Evolutionary conservation across 1,140 invertebrate genomes (phyloP).

Genomic region (Phortica variegata): DNA sequence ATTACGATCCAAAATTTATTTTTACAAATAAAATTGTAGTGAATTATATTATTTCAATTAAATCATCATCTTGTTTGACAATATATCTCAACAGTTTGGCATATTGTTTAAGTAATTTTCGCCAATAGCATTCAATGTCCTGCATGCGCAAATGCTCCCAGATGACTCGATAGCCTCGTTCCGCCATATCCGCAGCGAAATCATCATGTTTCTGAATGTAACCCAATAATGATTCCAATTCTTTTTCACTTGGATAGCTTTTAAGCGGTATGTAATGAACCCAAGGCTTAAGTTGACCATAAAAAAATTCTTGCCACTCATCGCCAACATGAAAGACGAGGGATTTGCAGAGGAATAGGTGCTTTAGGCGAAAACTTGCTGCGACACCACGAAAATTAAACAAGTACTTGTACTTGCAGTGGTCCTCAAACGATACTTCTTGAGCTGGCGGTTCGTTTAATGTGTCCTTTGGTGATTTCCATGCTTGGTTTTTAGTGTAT

Average conservation of each 20-base stretch:
- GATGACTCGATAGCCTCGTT: constrained; percentile 78
- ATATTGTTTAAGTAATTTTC: constrained; percentile 76
- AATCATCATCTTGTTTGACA: constrained; percentile 61
- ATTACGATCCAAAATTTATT: too few species aligned
- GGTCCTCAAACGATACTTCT: constrained; percentile 87
- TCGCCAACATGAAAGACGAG: constrained; percentile 95
- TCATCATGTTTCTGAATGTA: constrained; percentile 80
- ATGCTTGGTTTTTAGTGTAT: constrained; percentile 98
- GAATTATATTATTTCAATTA: constrained; percentile 51
- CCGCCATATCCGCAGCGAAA: constrained; percentile 77
- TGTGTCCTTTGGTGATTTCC: constrained; percentile 93
- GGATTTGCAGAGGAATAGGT: constrained; percentile 91
- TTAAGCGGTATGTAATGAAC: constrained; percentile 91
- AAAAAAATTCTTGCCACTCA: constrained; percentile 97
- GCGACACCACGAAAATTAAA: constrained; percentile 97
- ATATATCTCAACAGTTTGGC: constrained; percentile 74
- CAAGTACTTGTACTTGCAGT: constrained; percentile 92
- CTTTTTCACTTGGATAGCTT: constrained; percentile 66
- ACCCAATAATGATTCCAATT: constrained; percentile 70
- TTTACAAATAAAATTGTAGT: too few species aligned
- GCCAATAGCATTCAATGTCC: constrained; percentile 88
- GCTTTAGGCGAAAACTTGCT: constrained; percentile 95
- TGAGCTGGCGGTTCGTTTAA: constrained; percentile 75
- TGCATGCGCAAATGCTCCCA: constrained; percentile 80
- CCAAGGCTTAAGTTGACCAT: constrained; percentile 89